Conservation (phyloP, 2,888 invertebrate genomes). For the Dolomedes plantarius region DNA sequence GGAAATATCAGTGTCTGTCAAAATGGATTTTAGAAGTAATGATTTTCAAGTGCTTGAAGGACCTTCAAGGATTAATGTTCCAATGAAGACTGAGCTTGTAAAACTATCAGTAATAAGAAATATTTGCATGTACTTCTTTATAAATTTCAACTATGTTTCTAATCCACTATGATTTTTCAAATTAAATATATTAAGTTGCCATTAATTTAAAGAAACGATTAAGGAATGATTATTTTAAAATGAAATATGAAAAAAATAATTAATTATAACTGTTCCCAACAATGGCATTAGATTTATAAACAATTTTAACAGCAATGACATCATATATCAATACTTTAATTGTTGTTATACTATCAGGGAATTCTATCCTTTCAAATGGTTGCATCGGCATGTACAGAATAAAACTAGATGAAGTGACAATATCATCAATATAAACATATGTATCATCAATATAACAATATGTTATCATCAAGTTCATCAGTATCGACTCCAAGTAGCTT, state of each 20-base stretch:
- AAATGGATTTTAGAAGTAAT: not conserved
- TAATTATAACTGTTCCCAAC: no score
- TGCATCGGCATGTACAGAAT: not conserved
- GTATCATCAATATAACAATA: no score
- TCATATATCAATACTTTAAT: constrained; percentile 17
- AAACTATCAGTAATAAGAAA: no score
- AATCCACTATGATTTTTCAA: no score
- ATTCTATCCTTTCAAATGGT: not conserved
- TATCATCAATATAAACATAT: constrained; percentile 17
- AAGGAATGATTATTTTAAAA: no score
- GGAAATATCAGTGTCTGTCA: not conserved
- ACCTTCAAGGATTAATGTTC: not conserved
- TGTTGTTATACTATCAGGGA: not conserved
- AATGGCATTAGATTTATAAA: constrained; percentile 7
- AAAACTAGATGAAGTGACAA: constrained; percentile 4
- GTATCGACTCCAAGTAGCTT: no score
- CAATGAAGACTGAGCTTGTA: not conserved
- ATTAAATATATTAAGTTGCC: no score
- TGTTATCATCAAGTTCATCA: no score
- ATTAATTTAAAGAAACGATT: no score
- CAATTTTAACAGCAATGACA: constrained; percentile 9
- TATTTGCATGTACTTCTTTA: no score
- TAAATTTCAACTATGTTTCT: no score
- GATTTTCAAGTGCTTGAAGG: not conserved
- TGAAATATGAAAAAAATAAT: no score